phyloP scores from a whole-genome alignment of 2,888 invertebrate genomes.

The Tanytarsus gracilentus region DNA sequence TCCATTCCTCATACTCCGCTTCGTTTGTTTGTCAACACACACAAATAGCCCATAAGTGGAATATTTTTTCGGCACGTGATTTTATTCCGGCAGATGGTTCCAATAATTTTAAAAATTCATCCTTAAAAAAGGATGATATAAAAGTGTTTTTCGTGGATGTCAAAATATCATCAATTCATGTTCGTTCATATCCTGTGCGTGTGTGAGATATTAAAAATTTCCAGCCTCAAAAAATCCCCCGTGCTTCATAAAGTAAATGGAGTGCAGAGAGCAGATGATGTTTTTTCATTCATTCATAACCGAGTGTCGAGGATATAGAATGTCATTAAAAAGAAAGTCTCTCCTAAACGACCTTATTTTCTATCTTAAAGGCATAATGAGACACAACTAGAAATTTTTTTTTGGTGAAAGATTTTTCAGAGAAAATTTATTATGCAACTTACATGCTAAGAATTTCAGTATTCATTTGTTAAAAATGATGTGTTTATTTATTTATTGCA shows the following conservation, averaged over 20 bases:
- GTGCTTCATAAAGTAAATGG: not conserved
- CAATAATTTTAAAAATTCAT: too few relatives aligned
- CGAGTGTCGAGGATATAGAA: not conserved
- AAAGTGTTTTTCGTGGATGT: too few relatives aligned
- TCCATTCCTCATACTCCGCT: too few relatives aligned
- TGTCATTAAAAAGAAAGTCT: not conserved
- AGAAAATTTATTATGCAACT: constrained; percentile 1
- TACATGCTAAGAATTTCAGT: not conserved
- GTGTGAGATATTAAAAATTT: not conserved
- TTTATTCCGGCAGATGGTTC: too few relatives aligned
- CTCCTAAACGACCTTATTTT: not conserved
- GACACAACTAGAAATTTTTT: not conserved
- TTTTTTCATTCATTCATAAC: too few relatives aligned
- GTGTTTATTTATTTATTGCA: constrained; percentile 22
- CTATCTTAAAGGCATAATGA: not conserved
- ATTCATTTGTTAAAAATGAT: constrained; percentile 18
- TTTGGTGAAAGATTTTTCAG: too few relatives aligned
- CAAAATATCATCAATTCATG: too few relatives aligned
- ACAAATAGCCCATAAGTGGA: constrained; percentile 7
- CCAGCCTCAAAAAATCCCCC: not conserved
- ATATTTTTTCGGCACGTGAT: constrained; percentile 12
- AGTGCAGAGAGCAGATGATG: not conserved
- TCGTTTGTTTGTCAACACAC: constrained; percentile 13
- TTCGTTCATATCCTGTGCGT: not conserved
- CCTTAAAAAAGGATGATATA: too few relatives aligned